Evolutionary conservation across 2,888 invertebrate species (phyloP).

Genomic region (Hydroisotoma schaefferi): DNA sequence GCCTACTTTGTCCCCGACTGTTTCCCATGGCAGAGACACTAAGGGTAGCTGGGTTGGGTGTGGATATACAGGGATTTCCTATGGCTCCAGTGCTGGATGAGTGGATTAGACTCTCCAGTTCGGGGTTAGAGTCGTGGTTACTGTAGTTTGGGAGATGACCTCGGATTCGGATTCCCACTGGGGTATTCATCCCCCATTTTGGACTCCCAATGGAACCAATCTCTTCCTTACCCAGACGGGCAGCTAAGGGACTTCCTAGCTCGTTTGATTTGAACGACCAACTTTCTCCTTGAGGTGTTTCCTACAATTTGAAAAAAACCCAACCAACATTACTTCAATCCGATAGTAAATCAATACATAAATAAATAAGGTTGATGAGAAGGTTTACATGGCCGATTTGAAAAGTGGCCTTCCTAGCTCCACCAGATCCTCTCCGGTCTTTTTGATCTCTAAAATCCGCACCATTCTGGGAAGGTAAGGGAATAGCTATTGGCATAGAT

Average conservation of each 20-base stretch:
- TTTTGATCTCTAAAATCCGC: conserved; percentile 21
- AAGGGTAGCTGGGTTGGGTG: background rate
- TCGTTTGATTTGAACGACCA: conserved; percentile 38
- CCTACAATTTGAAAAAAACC: conserved; percentile 16
- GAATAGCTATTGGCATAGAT: conserved; percentile 41
- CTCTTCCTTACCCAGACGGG: conserved; percentile 31
- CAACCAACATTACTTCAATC: background rate
- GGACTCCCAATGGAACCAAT: background rate
- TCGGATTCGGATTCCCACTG: conserved; percentile 18
- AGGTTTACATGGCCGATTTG: conserved; percentile 33
- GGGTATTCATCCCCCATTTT: background rate
- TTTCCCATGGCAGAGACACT: conserved; percentile 9
- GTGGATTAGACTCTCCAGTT: conserved; percentile 6
- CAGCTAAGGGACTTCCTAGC: conserved; percentile 33
- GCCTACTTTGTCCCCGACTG: conserved; percentile 30
- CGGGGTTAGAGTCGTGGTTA: conserved; percentile 5
- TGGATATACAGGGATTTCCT: background rate
- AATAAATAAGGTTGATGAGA: background rate
- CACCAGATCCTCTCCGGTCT: conserved; percentile 28
- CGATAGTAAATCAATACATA: background rate
- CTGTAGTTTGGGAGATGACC: conserved; percentile 4
- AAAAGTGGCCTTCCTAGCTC: conserved; percentile 28
- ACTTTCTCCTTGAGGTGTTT: conserved; percentile 23
- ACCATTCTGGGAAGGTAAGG: conserved; percentile 14
- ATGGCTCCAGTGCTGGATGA: background rate